Evolutionary conservation across 2,113 vertebrate species (phyloP).

Genomic region (Mormyrus iriodes): DNA sequence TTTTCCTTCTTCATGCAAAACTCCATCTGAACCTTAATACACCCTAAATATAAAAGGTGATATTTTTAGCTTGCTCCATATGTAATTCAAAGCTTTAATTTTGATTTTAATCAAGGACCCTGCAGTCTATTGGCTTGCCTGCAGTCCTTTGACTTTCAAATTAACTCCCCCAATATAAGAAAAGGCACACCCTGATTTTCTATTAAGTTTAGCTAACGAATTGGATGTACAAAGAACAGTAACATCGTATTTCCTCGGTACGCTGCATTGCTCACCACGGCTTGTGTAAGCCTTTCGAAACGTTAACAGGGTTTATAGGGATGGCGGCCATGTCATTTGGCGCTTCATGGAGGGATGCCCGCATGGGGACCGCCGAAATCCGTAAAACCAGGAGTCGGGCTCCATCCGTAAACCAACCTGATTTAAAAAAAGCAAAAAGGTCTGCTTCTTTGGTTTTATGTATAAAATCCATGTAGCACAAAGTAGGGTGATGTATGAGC

Average conservation of each 20-base stretch:
- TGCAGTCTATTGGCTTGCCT: not conserved
- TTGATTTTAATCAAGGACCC: slow-evolving; percentile 13
- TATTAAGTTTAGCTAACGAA: slow-evolving; percentile 11
- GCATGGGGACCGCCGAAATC: not conserved
- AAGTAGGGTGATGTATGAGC: not conserved
- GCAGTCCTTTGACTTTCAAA: slow-evolving; percentile 12
- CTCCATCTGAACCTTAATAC: not conserved
- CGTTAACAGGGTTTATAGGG: not conserved
- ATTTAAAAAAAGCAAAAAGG: not conserved
- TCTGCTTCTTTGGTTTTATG: not conserved
- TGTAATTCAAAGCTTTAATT: slow-evolving; percentile 13
- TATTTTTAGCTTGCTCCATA: slow-evolving; percentile 15
- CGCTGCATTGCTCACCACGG: not conserved
- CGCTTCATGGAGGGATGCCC: not conserved
- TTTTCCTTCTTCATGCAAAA: not conserved
- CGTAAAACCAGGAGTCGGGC: not conserved
- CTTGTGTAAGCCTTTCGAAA: not conserved
- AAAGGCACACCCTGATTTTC: not conserved
- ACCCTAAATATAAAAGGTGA: slow-evolving; percentile 9
- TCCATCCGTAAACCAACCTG: not conserved
- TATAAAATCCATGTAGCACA: not conserved
- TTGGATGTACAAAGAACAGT: not conserved
- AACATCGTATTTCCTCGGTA: not conserved
- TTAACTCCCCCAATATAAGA: slow-evolving; percentile 18
- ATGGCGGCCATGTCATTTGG: not conserved